These are phyloP conservation scores for Halcyon smyrnensis DNA, from an alignment of 2,797 vertebrate species.

Conservation along the genomic window DNA sequence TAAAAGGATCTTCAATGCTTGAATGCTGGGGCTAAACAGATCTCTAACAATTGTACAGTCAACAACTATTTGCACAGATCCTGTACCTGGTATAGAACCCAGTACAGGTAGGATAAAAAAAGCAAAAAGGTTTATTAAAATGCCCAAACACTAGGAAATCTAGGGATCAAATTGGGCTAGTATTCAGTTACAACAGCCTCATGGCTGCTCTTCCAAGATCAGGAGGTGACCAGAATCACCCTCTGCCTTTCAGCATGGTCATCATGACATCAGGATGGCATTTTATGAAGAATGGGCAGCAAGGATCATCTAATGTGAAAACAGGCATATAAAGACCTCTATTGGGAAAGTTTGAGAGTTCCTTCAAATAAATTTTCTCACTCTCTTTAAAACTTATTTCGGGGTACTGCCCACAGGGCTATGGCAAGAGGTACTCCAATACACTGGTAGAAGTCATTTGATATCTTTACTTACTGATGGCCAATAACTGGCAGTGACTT, in stretches of 20 bases:
- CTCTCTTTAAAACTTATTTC: background rate
- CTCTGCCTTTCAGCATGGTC: background rate
- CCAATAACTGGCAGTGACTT: background rate
- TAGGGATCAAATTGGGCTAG: background rate
- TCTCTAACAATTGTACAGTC: background rate
- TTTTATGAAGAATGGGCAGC: background rate
- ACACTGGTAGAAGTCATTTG: background rate
- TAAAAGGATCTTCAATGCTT: background rate
- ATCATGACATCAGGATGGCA: background rate
- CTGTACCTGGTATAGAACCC: background rate
- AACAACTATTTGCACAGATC: background rate
- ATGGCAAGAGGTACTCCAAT: background rate
- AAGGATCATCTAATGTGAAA: background rate
- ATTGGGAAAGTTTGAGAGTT: background rate
- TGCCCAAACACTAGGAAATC: background rate
- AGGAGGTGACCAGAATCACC: background rate
- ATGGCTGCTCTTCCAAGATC: background rate
- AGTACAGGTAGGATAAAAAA: background rate
- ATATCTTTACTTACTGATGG: background rate
- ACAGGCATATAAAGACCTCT: background rate
- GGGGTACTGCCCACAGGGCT: background rate
- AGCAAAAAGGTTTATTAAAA: background rate
- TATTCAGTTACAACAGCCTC: background rate
- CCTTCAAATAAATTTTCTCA: background rate
- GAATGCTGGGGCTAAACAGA: background rate